Evolutionary conservation across 2,113 vertebrate genomes (phyloP).

Genomic region (Hypocryptadius cinnamomeus): DNA sequence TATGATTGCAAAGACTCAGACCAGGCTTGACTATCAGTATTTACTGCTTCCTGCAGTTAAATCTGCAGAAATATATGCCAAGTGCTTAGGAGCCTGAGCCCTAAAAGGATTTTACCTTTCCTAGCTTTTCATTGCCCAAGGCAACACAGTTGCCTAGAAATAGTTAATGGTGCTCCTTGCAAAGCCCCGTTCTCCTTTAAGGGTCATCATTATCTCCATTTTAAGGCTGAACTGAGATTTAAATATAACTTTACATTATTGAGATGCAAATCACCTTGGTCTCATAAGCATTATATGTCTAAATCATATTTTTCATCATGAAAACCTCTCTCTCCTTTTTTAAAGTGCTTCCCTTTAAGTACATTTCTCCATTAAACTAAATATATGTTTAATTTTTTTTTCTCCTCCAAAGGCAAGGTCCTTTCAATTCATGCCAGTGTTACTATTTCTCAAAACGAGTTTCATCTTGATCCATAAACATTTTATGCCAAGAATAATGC

Average conservation of each 20-base stretch:
- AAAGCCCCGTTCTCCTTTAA: slow-evolving; percentile 14
- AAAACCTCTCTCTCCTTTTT: background rate
- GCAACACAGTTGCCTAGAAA: slow-evolving; percentile 19
- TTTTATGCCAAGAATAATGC: slow-evolving; percentile 75
- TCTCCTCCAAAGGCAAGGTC: slow-evolving; percentile 53
- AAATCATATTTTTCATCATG: slow-evolving; percentile 35
- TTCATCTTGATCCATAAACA: slow-evolving; percentile 76
- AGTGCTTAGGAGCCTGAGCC: background rate
- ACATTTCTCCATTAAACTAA: slow-evolving; percentile 52
- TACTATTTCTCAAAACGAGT: slow-evolving; percentile 70
- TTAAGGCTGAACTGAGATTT: slow-evolving; percentile 35
- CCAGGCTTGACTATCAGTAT: background rate
- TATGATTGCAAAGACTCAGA: background rate
- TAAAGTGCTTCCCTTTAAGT: slow-evolving; percentile 15
- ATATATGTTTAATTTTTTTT: slow-evolving; percentile 65
- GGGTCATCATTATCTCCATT: slow-evolving; percentile 31
- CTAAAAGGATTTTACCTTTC: background rate
- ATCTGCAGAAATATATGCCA: background rate
- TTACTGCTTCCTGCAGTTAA: background rate
- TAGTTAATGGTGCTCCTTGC: background rate
- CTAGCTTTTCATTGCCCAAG: background rate
- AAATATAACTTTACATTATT: slow-evolving; percentile 13
- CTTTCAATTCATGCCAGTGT: slow-evolving; percentile 68
- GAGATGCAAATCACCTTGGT: slow-evolving; percentile 35
- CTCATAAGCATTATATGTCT: slow-evolving; percentile 21